Evolutionary conservation across 2,888 invertebrate genomes (phyloP).

Genomic region (Mechanitis mazaeus): DNA sequence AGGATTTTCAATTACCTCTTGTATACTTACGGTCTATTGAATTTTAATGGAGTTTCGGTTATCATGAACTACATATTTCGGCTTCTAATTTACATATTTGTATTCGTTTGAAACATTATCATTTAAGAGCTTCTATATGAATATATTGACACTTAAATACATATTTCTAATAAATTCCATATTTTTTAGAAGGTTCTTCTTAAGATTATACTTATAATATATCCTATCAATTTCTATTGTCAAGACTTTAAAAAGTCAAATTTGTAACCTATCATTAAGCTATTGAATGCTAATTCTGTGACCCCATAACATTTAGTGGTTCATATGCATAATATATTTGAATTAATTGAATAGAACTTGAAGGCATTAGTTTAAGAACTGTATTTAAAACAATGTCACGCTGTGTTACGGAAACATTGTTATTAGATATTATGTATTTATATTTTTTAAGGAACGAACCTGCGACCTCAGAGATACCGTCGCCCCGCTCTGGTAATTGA

Average conservation of each 20-base stretch:
- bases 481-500: too few species aligned
- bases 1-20: conserved; percentile 54
- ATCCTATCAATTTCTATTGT: conserved; percentile 25
- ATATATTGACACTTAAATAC: neutral
- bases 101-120: neutral
- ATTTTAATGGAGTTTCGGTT: conserved; percentile 55
- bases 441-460: too few species aligned
- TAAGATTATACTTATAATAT: conserved; percentile 18
- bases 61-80: conserved; percentile 40
- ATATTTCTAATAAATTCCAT: neutral
- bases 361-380: conserved; percentile 1
- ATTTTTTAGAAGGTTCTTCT: neutral
- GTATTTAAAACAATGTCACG: too few species aligned
- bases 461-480: too few species aligned
- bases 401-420: too few species aligned
- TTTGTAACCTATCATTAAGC: conserved; percentile 18
- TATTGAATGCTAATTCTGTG: conserved; percentile 24
- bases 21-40: conserved; percentile 47
- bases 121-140: conserved; percentile 1
- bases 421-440: too few species aligned
- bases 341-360: conserved; percentile 6
- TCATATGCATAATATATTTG: conserved; percentile 9
- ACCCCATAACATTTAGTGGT: conserved; percentile 22
- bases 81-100: conserved; percentile 7
- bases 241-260: conserved; percentile 20